Conservation (phyloP, 2,113 vertebrate genomes). For the Anguilla japonica region DNA sequence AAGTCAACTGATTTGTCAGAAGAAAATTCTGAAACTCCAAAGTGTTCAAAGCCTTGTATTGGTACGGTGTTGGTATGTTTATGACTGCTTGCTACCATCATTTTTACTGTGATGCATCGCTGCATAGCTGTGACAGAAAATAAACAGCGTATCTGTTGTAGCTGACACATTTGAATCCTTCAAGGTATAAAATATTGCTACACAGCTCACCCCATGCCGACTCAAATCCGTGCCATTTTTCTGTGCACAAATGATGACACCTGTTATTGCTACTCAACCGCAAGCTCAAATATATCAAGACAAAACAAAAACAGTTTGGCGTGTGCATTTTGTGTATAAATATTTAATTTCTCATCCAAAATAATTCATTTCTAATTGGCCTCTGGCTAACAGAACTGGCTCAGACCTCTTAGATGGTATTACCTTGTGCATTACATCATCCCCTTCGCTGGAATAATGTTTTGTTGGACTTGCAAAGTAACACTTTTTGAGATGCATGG, state of each 20-base stretch:
- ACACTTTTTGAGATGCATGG: conserved; percentile 5
- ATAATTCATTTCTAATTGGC: no score
- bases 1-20: not conserved
- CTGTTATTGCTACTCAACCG: not conserved
- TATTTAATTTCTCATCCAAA: no score
- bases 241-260: no score
- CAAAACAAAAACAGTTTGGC: no score
- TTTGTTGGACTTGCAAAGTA: not conserved
- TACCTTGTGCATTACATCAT: not conserved
- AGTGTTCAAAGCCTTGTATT: not conserved
- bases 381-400: not conserved
- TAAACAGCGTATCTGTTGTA: not conserved
- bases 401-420: not conserved
- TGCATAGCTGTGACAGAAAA: conserved; percentile 8
- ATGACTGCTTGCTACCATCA: not conserved
- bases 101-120: not conserved
- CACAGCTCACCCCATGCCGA: not conserved
- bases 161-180: not conserved
- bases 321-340: no score
- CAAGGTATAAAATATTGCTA: not conserved
- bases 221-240: no score
- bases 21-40: not conserved
- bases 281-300: not conserved
- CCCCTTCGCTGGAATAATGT: not conserved
- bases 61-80: not conserved